Conservation (phyloP, 2,888 invertebrate species). For the Spodoptera picta region DNA sequence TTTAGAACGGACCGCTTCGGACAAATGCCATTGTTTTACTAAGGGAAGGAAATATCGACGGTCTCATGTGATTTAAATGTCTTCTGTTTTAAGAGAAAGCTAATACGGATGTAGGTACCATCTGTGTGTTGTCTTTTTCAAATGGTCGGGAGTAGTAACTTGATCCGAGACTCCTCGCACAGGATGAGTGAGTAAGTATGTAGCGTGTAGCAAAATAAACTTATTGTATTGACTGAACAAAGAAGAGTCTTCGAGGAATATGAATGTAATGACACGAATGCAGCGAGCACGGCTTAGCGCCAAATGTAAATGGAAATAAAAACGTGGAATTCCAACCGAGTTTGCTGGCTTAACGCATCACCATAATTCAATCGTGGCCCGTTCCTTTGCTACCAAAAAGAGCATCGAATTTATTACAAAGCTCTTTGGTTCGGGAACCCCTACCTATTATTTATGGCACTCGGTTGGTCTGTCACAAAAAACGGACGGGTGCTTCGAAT, state of each 20-base stretch:
- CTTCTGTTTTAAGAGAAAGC: slow-evolving; percentile 87
- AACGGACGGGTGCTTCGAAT: slow-evolving; percentile 87
- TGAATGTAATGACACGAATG: slow-evolving; percentile 77
- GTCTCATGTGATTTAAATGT: slow-evolving; percentile 85
- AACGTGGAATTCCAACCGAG: slow-evolving; percentile 78
- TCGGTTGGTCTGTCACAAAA: slow-evolving; percentile 88
- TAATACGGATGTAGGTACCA: slow-evolving; percentile 83
- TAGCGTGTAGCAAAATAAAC: slow-evolving; percentile 79
- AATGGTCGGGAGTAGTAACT: slow-evolving; percentile 82
- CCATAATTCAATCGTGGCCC: slow-evolving; percentile 86
- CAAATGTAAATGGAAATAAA: slow-evolving; percentile 82
- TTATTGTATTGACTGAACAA: slow-evolving; percentile 75
- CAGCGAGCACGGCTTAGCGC: slow-evolving; percentile 73
- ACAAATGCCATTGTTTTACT: slow-evolving; percentile 79
- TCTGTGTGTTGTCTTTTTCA: slow-evolving; percentile 85
- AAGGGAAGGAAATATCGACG: slow-evolving; percentile 84
- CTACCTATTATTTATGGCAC: slow-evolving; percentile 89
- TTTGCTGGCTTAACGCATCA: slow-evolving; percentile 86
- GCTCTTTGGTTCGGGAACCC: slow-evolving; percentile 84
- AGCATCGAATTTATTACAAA: slow-evolving; percentile 88
- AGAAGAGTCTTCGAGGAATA: slow-evolving; percentile 76
- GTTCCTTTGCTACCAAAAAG: slow-evolving; percentile 86
- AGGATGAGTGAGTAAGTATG: slow-evolving; percentile 72
- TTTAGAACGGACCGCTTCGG: slow-evolving; percentile 73
- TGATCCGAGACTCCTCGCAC: slow-evolving; percentile 66